A percentile compares a stretch with the other conserved stretches of the same genome.
Evolutionary conservation across 2,797 vertebrate species (phyloP).

Genomic region (Cyclopterus lumpus): DNA sequence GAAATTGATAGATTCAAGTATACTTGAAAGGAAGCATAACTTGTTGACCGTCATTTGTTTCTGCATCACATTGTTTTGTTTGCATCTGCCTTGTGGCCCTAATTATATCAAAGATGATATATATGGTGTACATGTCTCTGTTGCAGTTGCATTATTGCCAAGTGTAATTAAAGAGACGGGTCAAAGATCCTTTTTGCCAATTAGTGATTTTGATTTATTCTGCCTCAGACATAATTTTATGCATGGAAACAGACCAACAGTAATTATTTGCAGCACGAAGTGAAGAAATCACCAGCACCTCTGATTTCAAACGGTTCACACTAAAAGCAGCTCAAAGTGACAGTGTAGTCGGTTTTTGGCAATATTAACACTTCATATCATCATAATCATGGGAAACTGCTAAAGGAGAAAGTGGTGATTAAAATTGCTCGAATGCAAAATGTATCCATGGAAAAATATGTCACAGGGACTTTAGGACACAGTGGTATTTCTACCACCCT

Average conservation of each 20-base stretch:
- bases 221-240: conserved; percentile 27
- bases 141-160: conserved; percentile 24
- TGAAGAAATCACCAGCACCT: conserved; percentile 28
- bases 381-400: conserved; percentile 37
- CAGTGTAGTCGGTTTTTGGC: neutral
- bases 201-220: conserved; percentile 50
- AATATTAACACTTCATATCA: conserved; percentile 40
- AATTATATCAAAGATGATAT: conserved; percentile 44
- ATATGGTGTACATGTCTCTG: conserved; percentile 16
- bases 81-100: conserved; percentile 7
- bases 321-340: conserved; percentile 17
- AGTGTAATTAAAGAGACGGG: conserved; percentile 62
- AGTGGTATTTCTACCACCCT: conserved; percentile 17
- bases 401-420: conserved; percentile 45
- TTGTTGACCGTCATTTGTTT: neutral
- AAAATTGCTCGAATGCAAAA: conserved; percentile 54
- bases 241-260: conserved; percentile 12
- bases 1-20: conserved; percentile 10
- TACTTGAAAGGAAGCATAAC: neutral
- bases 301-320: conserved; percentile 5
- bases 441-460: conserved; percentile 29
- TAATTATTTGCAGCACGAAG: conserved; percentile 40
- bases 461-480: no score
- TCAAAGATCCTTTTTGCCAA: conserved; percentile 53
- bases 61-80: conserved; percentile 17